Evolutionary conservation across 2,888 invertebrate species (phyloP).

Genomic region (Noctua comes): DNA sequence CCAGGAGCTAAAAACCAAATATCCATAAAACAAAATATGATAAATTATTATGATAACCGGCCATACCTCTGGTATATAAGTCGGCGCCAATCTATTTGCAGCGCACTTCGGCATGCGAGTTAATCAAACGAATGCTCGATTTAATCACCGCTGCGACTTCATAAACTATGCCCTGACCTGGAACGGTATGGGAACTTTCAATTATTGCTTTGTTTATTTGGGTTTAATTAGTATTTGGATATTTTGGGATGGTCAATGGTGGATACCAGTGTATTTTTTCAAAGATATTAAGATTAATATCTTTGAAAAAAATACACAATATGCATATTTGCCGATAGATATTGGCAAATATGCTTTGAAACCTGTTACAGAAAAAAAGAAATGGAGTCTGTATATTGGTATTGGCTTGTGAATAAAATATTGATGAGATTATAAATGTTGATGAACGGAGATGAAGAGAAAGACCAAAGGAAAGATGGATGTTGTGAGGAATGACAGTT

Average conservation of each 20-base stretch:
- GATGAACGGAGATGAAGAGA: no score
- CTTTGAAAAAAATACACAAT: no score
- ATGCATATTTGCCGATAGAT: no score
- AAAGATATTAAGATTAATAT: no score
- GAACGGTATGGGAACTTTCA: conserved; percentile 49
- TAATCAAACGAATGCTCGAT: conserved; percentile 58
- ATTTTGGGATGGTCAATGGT: conserved; percentile 1
- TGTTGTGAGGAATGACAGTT: neutral
- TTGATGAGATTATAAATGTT: neutral
- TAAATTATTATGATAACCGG: conserved; percentile 32
- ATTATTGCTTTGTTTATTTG: conserved; percentile 39
- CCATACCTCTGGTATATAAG: conserved; percentile 49
- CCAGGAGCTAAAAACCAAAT: neutral
- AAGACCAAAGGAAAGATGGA: neutral
- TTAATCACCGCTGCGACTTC: conserved; percentile 55
- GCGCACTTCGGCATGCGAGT: conserved; percentile 47
- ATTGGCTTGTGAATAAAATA: neutral
- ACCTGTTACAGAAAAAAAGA: neutral
- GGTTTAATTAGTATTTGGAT: conserved; percentile 24
- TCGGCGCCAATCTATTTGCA: conserved; percentile 62
- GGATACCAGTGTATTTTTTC: neutral
- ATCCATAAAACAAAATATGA: conserved; percentile 2
- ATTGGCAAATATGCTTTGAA: no score
- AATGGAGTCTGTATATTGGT: neutral
- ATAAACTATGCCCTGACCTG: conserved; percentile 54